Percentiles rank a stretch among this genome's conserved stretches.
These are phyloP conservation scores for Melolontha melolontha DNA, from an alignment of 2,888 invertebrate species.

Conservation along the genomic window DNA sequence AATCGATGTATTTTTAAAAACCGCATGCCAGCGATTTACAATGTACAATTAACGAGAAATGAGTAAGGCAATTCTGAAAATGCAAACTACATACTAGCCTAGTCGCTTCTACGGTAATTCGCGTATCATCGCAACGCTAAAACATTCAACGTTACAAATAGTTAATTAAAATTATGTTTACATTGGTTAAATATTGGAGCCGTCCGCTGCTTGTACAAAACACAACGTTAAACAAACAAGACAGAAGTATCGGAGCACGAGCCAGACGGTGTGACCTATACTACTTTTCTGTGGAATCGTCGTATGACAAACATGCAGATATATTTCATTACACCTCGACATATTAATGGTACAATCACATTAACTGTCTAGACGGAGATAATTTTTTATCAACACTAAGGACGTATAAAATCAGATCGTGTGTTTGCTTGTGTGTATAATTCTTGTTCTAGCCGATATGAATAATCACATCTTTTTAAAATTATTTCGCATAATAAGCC, in stretches of 20 bases:
- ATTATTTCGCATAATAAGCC: too few species aligned
- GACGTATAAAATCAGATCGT: constrained; percentile 42
- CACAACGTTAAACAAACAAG: background rate
- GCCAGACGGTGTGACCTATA: constrained; percentile 62
- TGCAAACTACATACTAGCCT: background rate
- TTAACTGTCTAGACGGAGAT: constrained; percentile 44
- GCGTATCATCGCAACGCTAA: too few species aligned
- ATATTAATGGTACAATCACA: constrained; percentile 44
- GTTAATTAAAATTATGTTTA: background rate
- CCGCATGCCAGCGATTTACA: constrained; percentile 24
- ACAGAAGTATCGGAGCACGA: constrained; percentile 47
- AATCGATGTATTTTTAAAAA: constrained; percentile 25
- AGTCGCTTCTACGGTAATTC: background rate
- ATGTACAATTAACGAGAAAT: constrained; percentile 32
- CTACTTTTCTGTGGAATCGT: constrained; percentile 12
- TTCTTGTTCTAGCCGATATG: too few species aligned
- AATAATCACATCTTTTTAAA: too few species aligned
- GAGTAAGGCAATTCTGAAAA: constrained; percentile 30
- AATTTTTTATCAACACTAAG: constrained; percentile 42
- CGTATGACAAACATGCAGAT: constrained; percentile 21
- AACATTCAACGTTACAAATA: too few species aligned
- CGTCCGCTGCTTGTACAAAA: background rate
- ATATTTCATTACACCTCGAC: constrained; percentile 40
- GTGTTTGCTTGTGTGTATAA: background rate
- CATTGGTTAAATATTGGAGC: background rate